Conservation (phyloP, 1,140 invertebrate genomes). For the Planococcus citri region DNA sequence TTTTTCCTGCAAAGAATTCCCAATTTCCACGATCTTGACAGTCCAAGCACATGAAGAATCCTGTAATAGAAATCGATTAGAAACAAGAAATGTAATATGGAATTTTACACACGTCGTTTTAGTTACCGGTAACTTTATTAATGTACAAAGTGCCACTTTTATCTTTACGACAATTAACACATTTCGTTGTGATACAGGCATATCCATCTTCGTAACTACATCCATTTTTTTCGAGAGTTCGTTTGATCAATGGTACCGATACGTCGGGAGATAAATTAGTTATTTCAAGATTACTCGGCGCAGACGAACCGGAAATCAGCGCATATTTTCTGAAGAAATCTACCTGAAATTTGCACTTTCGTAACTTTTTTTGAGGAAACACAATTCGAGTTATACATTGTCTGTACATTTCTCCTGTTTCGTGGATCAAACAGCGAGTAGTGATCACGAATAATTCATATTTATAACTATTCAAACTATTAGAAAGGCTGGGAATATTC, state of each 20-base stretch:
- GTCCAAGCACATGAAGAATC: not conserved
- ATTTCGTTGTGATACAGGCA: not conserved
- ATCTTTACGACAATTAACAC: not conserved
- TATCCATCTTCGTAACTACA: slow-evolving; percentile 2
- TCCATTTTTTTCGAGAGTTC: not conserved
- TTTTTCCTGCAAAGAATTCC: not conserved
- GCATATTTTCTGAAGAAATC: not conserved
- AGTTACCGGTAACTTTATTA: slow-evolving; percentile 9
- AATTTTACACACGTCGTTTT: not conserved
- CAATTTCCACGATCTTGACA: not conserved
- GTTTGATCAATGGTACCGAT: not conserved
- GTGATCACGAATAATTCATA: too few species aligned
- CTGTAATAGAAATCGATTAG: not conserved
- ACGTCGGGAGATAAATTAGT: not conserved
- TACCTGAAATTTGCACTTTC: not conserved
- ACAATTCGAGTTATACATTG: not conserved
- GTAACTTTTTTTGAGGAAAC: not conserved
- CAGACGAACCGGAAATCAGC: too few species aligned
- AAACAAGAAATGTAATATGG: not conserved
- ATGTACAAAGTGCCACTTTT: not conserved
- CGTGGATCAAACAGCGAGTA: not conserved
- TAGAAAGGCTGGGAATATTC: too few species aligned
- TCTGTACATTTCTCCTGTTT: not conserved
- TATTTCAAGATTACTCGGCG: too few species aligned
- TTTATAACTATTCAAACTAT: too few species aligned